Evolutionary conservation across 2,888 invertebrate species (phyloP), one percentile per base, ranked within the genome.

Genomic region (Dendrolimus pini): DNA sequence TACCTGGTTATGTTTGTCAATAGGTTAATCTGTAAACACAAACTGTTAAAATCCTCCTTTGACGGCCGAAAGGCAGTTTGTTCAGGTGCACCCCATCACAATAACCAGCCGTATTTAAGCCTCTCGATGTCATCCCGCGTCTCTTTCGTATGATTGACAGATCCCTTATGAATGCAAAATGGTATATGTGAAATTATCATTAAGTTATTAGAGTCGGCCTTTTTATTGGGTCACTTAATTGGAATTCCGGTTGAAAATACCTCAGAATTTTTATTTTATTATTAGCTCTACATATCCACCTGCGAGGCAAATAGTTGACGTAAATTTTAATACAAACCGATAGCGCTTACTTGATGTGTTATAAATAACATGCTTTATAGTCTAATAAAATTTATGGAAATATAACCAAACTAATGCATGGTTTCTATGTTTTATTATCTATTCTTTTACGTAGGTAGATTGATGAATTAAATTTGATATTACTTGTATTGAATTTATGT

Each of bases 21-120:
- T 84, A 77, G 75, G 71, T 73, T 83, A 82, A 86, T 87, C 85
- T 77, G 85, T 81, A 85, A 88, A 89, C 79, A 87, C 69, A 81
- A 89, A 87, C 87, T 87, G 88, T 88, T 82, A 87, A 88, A 87
- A 85, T 87, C 86, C 81, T 68, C 75, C 83, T 86, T 84, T 83
- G 83, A 80, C 78, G 80, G 75, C 70, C 68, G 68, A 64, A 63
- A 65, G 72, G 66, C 70, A 81, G 88, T 89, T 88, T 88, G 81
- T 73, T 85, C 89, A 89, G 89, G 88, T 87, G 86, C 68, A 72
- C 74, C 72, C 71, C 72, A 76, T 74, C 59, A 77, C 71, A 80
- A 80, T 72, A 72, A 73, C 68, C 68, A 67, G 72, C 66, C 71
- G 68, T 47, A 68, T 71, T 70, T 76, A 77, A 76, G 69, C 79